Evolutionary conservation across 1,140 invertebrate species (phyloP), one percentile per base, ranked within the genome.

Genomic region (Trachymyrmex cornetzi): DNA sequence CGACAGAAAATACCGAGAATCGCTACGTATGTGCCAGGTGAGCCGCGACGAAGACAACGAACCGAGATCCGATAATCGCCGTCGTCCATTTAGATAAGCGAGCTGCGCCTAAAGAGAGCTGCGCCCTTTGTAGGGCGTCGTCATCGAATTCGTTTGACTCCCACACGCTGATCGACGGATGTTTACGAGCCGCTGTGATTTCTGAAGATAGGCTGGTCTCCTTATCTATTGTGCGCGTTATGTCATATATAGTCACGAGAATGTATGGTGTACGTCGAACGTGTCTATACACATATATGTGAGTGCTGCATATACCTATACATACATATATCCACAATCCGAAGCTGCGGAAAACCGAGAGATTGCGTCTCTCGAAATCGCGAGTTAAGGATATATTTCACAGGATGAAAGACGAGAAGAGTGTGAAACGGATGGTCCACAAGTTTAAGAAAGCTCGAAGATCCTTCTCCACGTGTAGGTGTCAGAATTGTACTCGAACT

Each of bases 1-100:
- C 55, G 38, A 48, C 27, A 34, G 19, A 59, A 50, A 74, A n/a
- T 48, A 19, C 53, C 64, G 69, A 12, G 19, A 48, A 84, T 75
- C 38, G 24, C 38, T 27, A n/a, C 24, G 80, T 84, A 38, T 38
- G 67, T 19, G 30, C 67, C 55, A 50, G 38, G 24, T 50, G 55
- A 82, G 34, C 34, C 67, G 44, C 38, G 69, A 84, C 55, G 66
- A 63, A 75, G 69, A 84, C 67, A 82, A 61, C 55, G 57, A 57
- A 7, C 38, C 3, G 16, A 27, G 24, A 75, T 22, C 38, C 55
- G 69, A 75, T 84, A 84, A 84, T 84, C 80, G 67, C 30, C n/a
- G 22, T 57, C 6, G 48, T 22, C 55, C 69, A 59, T 75, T 84
- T 75, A 75, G 80, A 84, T 84, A 84, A 82, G 77, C 64, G 64